phyloP scores from a whole-genome alignment of 2,113 vertebrate species.

The Saguinus imperator region DNA sequence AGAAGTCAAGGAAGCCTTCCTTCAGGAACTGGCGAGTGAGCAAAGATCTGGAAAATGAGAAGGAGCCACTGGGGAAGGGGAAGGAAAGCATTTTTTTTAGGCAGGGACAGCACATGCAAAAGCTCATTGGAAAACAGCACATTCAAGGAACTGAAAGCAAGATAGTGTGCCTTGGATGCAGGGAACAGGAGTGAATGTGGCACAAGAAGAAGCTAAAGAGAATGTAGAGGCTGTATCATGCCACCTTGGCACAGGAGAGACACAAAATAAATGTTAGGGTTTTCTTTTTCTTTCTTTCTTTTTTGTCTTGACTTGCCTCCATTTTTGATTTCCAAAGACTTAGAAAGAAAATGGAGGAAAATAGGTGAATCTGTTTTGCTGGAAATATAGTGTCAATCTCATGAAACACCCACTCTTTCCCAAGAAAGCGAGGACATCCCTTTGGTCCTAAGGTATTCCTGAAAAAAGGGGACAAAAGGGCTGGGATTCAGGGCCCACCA shows the following conservation, averaged over 20 bases:
- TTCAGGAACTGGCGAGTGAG: not conserved
- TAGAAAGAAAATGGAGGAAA: not conserved
- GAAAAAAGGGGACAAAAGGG: not conserved
- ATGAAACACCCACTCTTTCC: accelerated
- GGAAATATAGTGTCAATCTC: not conserved
- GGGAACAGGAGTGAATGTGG: not conserved
- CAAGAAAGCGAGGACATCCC: not conserved
- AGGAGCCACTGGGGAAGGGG: not conserved
- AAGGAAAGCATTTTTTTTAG: not conserved
- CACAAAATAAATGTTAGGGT: not conserved
- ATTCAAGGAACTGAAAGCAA: not conserved
- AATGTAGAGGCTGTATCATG: not conserved
- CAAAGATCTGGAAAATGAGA: not conserved
- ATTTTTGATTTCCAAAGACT: constrained; percentile 20
- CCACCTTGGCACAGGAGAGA: not conserved
- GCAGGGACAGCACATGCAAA: not conserved
- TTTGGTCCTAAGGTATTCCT: not conserved
- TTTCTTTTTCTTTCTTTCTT: not conserved
- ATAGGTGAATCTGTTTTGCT: not conserved
- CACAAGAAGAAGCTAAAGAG: not conserved
- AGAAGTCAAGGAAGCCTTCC: not conserved
- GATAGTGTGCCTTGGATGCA: not conserved
- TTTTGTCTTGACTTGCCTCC: not conserved
- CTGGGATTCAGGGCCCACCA: not conserved
- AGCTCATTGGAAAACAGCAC: not conserved